phyloP scores from a whole-genome alignment of 2,797 vertebrate species.

The Okamejei kenojei region DNA sequence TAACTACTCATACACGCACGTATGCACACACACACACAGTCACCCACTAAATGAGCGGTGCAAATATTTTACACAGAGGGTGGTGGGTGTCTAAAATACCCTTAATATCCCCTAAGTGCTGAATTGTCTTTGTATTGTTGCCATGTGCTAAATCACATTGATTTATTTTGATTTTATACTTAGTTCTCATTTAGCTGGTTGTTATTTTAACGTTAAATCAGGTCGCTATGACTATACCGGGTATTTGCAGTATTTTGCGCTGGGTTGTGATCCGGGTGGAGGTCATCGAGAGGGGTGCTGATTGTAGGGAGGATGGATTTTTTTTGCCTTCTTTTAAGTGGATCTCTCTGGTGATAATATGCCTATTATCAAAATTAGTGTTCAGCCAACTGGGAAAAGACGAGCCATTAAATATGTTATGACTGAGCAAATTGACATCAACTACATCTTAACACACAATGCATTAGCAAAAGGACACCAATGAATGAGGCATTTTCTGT shows the following conservation, averaged over 20 bases:
- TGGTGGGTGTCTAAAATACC: too few species aligned
- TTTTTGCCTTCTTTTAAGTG: constrained; percentile 27
- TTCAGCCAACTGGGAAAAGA: constrained; percentile 53
- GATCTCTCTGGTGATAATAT: constrained; percentile 53
- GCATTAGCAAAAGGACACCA: constrained; percentile 58
- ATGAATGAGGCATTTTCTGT: constrained; percentile 49
- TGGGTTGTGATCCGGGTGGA: neutral
- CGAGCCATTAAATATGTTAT: constrained; percentile 53
- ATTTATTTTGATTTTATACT: neutral
- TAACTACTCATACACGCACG: too few species aligned
- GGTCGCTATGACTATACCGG: neutral
- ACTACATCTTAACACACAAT: constrained; percentile 54
- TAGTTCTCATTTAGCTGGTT: neutral
- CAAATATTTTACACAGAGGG: too few species aligned
- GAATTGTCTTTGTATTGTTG: neutral
- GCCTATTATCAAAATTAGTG: constrained; percentile 60
- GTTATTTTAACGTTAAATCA: neutral
- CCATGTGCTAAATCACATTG: neutral
- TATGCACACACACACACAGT: too few species aligned
- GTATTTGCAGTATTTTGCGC: neutral
- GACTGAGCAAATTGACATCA: constrained; percentile 52
- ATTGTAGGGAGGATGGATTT: neutral
- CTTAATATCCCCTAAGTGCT: neutral
- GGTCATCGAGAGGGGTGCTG: too few species aligned
- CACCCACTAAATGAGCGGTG: too few species aligned